Base-by-base conservation (phyloP, 2,113 vertebrate species). In the Eupsittula cactorum region DNA sequence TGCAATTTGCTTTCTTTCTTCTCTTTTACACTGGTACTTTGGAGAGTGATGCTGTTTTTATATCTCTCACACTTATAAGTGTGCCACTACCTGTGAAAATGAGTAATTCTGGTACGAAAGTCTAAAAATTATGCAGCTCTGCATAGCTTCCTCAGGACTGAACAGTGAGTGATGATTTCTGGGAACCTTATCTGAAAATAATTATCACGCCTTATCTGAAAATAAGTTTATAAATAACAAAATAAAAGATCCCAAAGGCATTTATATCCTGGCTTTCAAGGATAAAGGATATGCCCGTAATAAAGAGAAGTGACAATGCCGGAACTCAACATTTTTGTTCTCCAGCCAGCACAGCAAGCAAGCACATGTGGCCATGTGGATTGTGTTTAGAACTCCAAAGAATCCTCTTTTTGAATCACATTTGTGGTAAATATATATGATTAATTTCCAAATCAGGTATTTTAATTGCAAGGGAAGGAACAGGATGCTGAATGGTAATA, bases 291-390 rank as follows among this genome's bases (percentile, higher is more conserved):
- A 53, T 77, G 63, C 9, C 46, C 3, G 1, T 86, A 95, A 95
- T 62, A 93, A 63, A 91, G 69, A 94, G 62, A 87, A 95, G 53
- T 77, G 84, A 85, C 86, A 83, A 53, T 80, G 50, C 93, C 2
- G 1, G 84, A 96, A 86, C 78, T 74, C 49, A 59, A 70, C 11
- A 57, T 88, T 86, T 95, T 90, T 96, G 96, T 95, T 94, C 89
- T 94, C 41, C 59, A 94, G 92, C 75, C 93, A 95, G 79, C 78
- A 95, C 93, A 93, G 90, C 88, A 85, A 97, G 53, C 21, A 73
- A 95, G 82, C 87, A 95, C 74, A 97, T 96, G 83, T 92, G 86
- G 81, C 65, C 94, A 94, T 95, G 88, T 95, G 96, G 94, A 88
- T 90, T 90, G 71, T 80, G 68, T 97, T 97, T 91, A 95, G 59